These are phyloP conservation scores for Mylabris phalerata DNA, from an alignment of 1,140 invertebrate genomes.

Conservation along the genomic window DNA sequence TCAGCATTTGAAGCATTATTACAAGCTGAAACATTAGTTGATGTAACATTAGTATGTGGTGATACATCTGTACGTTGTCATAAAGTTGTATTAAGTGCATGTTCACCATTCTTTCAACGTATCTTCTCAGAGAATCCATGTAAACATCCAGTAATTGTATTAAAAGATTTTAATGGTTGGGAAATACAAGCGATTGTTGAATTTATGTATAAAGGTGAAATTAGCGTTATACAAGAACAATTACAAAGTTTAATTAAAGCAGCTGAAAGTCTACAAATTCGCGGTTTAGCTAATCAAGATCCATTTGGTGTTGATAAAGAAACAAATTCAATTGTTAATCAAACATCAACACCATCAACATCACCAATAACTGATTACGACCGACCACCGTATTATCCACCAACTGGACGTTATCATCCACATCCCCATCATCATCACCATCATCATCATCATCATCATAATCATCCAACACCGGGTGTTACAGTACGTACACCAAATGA, in stretches of 20 bases:
- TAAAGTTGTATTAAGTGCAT: conserved; percentile 84
- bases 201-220: conserved; percentile 89
- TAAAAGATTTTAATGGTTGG: conserved; percentile 81
- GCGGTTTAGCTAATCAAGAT: conserved; percentile 68
- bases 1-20: conserved; percentile 77
- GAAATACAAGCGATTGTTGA: conserved; percentile 82
- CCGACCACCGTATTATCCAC: conserved; percentile 25
- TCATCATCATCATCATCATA: conserved; percentile 45
- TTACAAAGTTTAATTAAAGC: conserved; percentile 74
- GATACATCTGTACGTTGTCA: conserved; percentile 76
- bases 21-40: conserved; percentile 76
- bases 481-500: conserved; percentile 24
- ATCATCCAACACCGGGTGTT: conserved; percentile 26
- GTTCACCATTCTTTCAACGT: conserved; percentile 82
- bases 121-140: conserved; percentile 88
- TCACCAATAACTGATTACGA: conserved; percentile 50
- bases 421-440: conserved; percentile 48
- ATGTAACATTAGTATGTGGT: conserved; percentile 82
- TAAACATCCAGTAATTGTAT: conserved; percentile 85
- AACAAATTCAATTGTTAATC: conserved; percentile 32
- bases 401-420: background rate
- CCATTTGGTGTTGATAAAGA: conserved; percentile 52
- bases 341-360: conserved; percentile 52
- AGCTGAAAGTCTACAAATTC: conserved; percentile 76
- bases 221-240: conserved; percentile 77